Evolutionary conservation across 1,140 invertebrate genomes (phyloP), one percentile per base, ranked within the genome.

Genomic region (Drosophila pallidifrons): DNA sequence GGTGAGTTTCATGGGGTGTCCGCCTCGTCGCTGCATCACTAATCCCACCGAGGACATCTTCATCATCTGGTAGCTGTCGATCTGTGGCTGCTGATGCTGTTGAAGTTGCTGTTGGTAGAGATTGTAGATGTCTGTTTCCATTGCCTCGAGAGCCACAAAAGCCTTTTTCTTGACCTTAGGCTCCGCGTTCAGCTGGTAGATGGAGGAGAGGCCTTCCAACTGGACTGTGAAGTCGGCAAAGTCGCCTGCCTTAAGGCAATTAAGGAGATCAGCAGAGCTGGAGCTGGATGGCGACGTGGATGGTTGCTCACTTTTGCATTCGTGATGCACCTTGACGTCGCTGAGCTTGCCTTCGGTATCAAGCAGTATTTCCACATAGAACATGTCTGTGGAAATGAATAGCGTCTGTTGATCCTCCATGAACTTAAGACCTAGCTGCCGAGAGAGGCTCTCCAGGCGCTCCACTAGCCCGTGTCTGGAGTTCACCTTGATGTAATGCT

Each of bases 321-420:
- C 92, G 67, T 92, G 92, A 63, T 92, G 91, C 5, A 92, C 92
- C 93, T 98, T 98, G 1, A 99, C 98, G 95, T 99, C 98, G 92
- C 96, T 96, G 0, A 99, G 96, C 49, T 94, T 94, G 46, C 97
- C 98, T 65, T 94, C 95, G 0, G 95, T 93, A 86, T 98, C 97
- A 35, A 99, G 93, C 38, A 97, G 91, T 71, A 99, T 96, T 94
- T 99, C 98, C 74, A 99, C 94, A 92, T 98, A 98, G 93, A 99
- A 99, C 98, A 99, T 99, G 92, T 99, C 98, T 0, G 97, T 98
- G 25, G 97, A 98, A 93, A 99, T 98, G 83, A 98, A 98, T 70
- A 97, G 94, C 13, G 71, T 61, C 38, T 86, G 82, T 30, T 89
- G 82, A 57, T 92, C 90, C 51, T 92, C 92, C 79, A 91, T 86